These are phyloP conservation scores for Sebastes glaucus DNA, from an alignment of 2,797 vertebrate species.

Conservation along the genomic window DNA sequence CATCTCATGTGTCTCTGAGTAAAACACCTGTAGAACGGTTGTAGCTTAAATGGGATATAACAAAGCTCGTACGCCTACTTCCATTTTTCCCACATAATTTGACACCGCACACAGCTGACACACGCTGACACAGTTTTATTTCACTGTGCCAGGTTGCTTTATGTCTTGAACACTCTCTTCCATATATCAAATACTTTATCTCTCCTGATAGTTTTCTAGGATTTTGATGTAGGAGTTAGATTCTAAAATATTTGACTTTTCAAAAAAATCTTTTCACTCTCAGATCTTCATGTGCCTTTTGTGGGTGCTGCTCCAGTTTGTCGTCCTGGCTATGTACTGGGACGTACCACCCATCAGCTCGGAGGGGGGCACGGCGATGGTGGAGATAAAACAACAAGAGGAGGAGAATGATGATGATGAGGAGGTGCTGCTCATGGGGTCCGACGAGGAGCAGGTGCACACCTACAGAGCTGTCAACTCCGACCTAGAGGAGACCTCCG, in stretches of 20 bases:
- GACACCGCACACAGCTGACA: conserved; percentile 2
- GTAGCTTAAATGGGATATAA: conserved; percentile 44
- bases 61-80: conserved; percentile 28
- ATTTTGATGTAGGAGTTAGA: not conserved
- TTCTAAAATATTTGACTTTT: not conserved
- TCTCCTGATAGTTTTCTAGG: not conserved
- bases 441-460: conserved; percentile 53
- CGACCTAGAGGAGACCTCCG: conserved; percentile 31
- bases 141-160: not conserved
- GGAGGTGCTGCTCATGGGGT: conserved; percentile 63
- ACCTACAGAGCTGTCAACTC: conserved; percentile 68
- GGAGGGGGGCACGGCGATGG: conserved; percentile 34
- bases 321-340: conserved; percentile 79
- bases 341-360: conserved; percentile 75
- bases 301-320: conserved; percentile 85
- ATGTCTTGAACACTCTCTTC: not conserved
- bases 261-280: not conserved
- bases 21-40: conserved; percentile 57
- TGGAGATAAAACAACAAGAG: conserved; percentile 61
- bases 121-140: not conserved
- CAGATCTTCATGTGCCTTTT: conserved; percentile 88
- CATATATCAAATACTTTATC: not conserved
- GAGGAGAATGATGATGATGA: conserved; percentile 63
- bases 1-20: conserved; percentile 41
- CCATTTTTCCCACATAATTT: conserved; percentile 51